A percentile compares a stretch with the other conserved stretches of the same genome.
Evolutionary conservation across 2,888 invertebrate genomes (phyloP).

Genomic region (Gymnoscelis rufifasciata): DNA sequence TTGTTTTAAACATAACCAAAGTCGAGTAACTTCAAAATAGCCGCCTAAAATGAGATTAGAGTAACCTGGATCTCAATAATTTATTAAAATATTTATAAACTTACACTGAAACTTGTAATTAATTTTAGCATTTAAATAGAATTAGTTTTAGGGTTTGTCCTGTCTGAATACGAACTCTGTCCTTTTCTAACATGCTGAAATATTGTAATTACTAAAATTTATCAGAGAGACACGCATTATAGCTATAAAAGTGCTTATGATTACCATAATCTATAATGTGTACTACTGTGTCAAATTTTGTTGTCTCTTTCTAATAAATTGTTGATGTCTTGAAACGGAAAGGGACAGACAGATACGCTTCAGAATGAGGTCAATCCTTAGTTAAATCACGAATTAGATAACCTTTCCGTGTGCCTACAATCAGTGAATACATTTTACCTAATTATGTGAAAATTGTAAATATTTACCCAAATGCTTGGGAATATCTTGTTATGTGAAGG

Average conservation of each 20-base stretch:
- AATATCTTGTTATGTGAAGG: conserved; percentile 30
- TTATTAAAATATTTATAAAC: conserved; percentile 61
- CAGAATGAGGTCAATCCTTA: conserved; percentile 1
- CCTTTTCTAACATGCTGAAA: not conserved
- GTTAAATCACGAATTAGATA: conserved; percentile 30
- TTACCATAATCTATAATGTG: no score
- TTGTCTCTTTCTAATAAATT: not conserved
- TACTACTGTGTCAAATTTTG: no score
- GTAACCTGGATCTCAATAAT: conserved; percentile 73
- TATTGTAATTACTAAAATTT: no score
- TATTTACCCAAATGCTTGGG: conserved; percentile 39
- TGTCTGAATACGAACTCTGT: not conserved
- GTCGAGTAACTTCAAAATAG: conserved; percentile 28
- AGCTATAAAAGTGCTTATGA: no score
- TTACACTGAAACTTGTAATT: conserved; percentile 36
- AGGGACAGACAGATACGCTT: not conserved
- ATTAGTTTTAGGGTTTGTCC: conserved; percentile 19
- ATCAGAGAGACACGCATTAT: no score
- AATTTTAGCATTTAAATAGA: conserved; percentile 29
- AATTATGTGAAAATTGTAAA: conserved; percentile 40
- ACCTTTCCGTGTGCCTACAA: conserved; percentile 65
- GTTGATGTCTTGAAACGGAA: not conserved
- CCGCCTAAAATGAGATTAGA: conserved; percentile 67
- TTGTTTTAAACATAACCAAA: conserved; percentile 12
- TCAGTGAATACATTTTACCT: conserved; percentile 44